Base-by-base conservation (phyloP, 2,113 vertebrate genomes). In the Lasiurus cinereus region DNA sequence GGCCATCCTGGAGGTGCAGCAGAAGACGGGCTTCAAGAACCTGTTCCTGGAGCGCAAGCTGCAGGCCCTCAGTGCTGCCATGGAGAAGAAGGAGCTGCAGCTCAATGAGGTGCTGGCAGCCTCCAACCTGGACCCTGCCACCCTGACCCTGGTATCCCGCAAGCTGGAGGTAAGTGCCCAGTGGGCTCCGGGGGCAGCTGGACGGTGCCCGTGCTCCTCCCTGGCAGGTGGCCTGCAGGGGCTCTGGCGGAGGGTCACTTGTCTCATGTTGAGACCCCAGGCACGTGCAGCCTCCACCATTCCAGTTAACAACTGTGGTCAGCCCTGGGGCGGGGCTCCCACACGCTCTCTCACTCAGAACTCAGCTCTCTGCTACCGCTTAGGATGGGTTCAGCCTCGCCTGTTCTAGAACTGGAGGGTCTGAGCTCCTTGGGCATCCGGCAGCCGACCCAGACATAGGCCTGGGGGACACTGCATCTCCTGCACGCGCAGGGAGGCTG, bases 71-170 rank as follows among this genome's bases (percentile, higher is more conserved):
- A 97, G 93, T 0, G 59, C 95, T 0, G 52, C 96, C 0, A 95
- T 99, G 98, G 99, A 99, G 96, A 98, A 98, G 93, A 99, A 98
- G n/a, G 98, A 99, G 83, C 98, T 98, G 77, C 99, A 99, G 98
- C 98, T 99, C 33, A 96, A 92, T 0, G 98, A 99, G 36, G 98
- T 99, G 52, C 82, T 99, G 0, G 97, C 98, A 3, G 98, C 98
- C 76, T 98, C 99, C 43, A 99, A 98, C 93, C 94, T 99, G 0
- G 99, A 99, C 82, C 99, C 98, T 0, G 92, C 95, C 0, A 98
- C 98, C 7, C 97, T 99, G 5, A 96, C 96, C 3, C 96, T 97
- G 27, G 90, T 99, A 96, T 99, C 98, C 0, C 97, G 95, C 33
- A 99, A 98, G 95, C 97, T 98, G 16, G 98, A 99, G 99, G 99